Conservation (phyloP, 2,797 vertebrate species). For the Taeniopygia guttata region DNA sequence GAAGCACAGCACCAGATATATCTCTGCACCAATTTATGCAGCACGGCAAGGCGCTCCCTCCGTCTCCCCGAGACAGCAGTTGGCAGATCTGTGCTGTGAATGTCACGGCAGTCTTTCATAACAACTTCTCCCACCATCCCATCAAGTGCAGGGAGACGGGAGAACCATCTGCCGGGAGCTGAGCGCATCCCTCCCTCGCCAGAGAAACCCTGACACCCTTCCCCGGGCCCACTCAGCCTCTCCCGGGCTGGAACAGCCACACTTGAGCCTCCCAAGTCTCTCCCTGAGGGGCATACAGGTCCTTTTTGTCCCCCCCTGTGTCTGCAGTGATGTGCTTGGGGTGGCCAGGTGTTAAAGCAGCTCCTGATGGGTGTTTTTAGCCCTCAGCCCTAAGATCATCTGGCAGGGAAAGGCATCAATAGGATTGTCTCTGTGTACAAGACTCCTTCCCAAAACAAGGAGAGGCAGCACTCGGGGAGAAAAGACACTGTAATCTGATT, state of each 20-base stretch:
- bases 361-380: not conserved
- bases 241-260: not conserved
- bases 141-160: not conserved
- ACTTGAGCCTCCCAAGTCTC: not conserved
- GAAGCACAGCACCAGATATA: not conserved
- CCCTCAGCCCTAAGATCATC: not conserved
- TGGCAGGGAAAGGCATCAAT: not conserved
- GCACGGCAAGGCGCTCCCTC: not conserved
- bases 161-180: conserved; percentile 43
- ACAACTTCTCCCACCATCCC: conserved; percentile 63
- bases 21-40: conserved; percentile 41
- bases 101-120: conserved; percentile 60
- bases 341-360: not conserved
- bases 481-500: not conserved
- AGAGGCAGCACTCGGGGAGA: not conserved
- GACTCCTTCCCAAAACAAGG: not conserved
- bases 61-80: conserved; percentile 36
- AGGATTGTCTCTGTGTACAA: not conserved
- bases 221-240: not conserved
- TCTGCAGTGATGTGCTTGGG: fast-evolving
- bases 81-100: conserved; percentile 66
- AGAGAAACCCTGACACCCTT: not conserved
- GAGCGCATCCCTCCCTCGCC: not conserved
- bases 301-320: not conserved
- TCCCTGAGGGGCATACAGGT: fast-evolving